Conservation (phyloP, 2,797 vertebrate species). For the Peromyscus eremicus region DNA sequence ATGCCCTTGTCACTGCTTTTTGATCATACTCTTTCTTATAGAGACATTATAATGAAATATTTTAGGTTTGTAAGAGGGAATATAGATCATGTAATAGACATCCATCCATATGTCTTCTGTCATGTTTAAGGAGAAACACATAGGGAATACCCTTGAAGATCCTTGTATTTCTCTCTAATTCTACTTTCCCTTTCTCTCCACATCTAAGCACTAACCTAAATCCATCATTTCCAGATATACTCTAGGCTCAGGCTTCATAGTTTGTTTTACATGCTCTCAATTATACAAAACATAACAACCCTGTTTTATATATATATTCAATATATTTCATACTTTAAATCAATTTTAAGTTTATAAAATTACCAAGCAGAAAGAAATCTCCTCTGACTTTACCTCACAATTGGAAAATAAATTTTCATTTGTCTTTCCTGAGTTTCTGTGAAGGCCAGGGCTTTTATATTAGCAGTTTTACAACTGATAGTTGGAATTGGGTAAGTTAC, state of each 20-base stretch:
- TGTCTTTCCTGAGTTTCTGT: neutral
- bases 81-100: neutral
- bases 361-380: neutral
- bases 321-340: neutral
- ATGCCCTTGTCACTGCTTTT: too few relatives aligned
- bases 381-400: neutral
- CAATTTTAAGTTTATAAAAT: slow-evolving; percentile 42
- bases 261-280: neutral
- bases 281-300: neutral
- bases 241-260: neutral
- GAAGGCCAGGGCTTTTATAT: neutral
- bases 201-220: neutral
- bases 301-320: neutral
- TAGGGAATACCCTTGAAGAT: neutral
- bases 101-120: neutral
- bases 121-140: neutral
- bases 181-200: neutral
- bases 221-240: neutral
- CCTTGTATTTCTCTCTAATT: neutral
- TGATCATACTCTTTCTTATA: neutral
- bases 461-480: neutral
- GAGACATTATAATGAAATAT: neutral
- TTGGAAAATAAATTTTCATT: neutral
- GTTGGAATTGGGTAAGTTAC: neutral
- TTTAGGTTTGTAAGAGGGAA: neutral